Evolutionary conservation across 2,797 vertebrate genomes (phyloP), one percentile per base, ranked within the genome.

Genomic region (Gymnopithys bicolor): DNA sequence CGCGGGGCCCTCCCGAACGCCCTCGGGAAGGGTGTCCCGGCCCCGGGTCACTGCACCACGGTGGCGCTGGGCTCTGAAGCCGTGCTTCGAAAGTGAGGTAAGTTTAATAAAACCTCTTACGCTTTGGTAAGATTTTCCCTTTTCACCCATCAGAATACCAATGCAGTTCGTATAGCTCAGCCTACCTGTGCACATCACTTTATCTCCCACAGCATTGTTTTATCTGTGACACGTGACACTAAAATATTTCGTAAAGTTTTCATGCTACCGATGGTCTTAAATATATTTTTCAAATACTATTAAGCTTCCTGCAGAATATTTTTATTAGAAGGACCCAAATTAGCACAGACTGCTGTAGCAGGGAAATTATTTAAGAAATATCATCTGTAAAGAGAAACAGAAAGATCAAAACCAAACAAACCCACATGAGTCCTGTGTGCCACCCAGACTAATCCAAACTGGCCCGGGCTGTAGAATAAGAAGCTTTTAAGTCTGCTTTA

Each of bases 371-470:
- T 16, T 4, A 19, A 53, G 37, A 35, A 76, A 66, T n/a, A 11
- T 8, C 5, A 3, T 1, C 3, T 7, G 3, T 30, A 16, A 76
- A 68, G 4, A 6, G 33, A 22, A 27, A 56, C 10, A 5, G n/a
- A n/a, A 27, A 19, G 21, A 60, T 30, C 2, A 11, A 13, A 60
- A 24, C 2, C 7, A 45, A 69, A 11, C 6, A 32, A 67, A 37
- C 4, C 5, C 19, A 10, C 12, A 2, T 0, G 4, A 18, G 19
- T 19, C 52, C 12, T 1, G 2, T 13, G 9, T 33, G 5, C 5
- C 33, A 39, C 19, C 4, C 32, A 43, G 23, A 30, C 30, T 58
- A 14, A 30, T 30, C 16, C 63, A 45, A 52, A 37, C 3, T 37
- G 32, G 48, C 25, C 67, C 1, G 10, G 48, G 21, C 49, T 33